Base-by-base conservation (phyloP, 1,140 invertebrate genomes). In the Luehdorfia chinensis region DNA sequence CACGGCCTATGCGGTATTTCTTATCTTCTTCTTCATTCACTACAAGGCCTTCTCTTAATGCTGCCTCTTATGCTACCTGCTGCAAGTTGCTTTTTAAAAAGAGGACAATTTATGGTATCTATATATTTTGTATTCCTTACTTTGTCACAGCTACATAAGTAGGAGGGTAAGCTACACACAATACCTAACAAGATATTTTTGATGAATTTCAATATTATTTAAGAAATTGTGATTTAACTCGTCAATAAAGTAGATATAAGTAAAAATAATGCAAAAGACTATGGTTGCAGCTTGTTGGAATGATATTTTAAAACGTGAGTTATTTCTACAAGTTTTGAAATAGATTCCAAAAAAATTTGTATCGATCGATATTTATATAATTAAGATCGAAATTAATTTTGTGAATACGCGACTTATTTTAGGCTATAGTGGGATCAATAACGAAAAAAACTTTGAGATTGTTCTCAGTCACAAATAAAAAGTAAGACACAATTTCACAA, bases 11-110 rank as follows among this genome's bases (percentile, higher is more conserved):
- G 93, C 94, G 72, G 92, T 96, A 67, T 97, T 97, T 88, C 91
- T 97, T 58, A 94, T 96, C 74, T 97, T 96, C 89, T 97, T 97
- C 90, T 97, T 97, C 89, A 94, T 96, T 63, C 94, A 95, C 88
- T 96, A 96, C 87, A 95, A 94, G 80, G 89, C 89, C 78, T 90
- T 90, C 80, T 90, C 89, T 88, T 90, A 90, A 89, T 87, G 74
- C 72, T 76, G 75, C 65, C 75, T 72, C 50, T 50, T 53, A 53
- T 41, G 48, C 51, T 46, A 25, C 59, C 51, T 57, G 58, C 68
- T 55, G 52, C 59, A 34, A 61, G 62, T 56, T 55, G 66, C 73
- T 74, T 77, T 45, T 50, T 61, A 60, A 64, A 57, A 57, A 66
- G 25, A 62, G 57, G 50, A 71, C 68, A 57, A 43, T 66, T 43